Evolutionary conservation across 2,888 invertebrate genomes (phyloP), one percentile per base, ranked within the genome.

Genomic region (Lasioglossum lativentre): DNA sequence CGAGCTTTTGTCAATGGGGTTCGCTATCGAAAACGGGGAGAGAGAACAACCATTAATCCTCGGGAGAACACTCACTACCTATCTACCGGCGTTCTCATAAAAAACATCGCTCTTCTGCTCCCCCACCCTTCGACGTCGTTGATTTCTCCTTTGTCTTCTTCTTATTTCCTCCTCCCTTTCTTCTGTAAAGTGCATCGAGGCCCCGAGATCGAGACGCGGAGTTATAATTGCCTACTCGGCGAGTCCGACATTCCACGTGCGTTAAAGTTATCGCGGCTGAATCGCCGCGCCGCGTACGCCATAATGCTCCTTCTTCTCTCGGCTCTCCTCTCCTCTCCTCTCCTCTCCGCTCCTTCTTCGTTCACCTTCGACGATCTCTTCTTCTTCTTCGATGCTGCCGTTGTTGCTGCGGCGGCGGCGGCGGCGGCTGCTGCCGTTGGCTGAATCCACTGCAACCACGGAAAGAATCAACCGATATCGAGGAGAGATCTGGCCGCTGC

Each of bases 161-260:
- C 68, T 68, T 38, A 68, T 68, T 38, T n/a, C 68, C 23, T 40
- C 77, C 59, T 75, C 70, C 47, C 70, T 52, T 75, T 63, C 63
- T 66, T 78, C 83, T 76, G 89, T 86, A 91, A 91, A 91, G 86
- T 80, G 90, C 90, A 88, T 86, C 83, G 80, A 52, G 80, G 86
- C 45, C 72, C 38, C 59, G 80, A 78, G 88, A 88, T 91, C 91
- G 84, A 85, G 88, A 89, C 92, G 88, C 85, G 87, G 83, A 87
- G 78, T 91, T 91, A 92, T 92, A 92, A 93, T 92, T 93, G 92
- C 90, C 90, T 87, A 87, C 90, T 89, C 90, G 90, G 86, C 90
- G 84, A 90, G 89, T 83, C 84, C 90, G 81, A 86, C 92, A 91
- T 92, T 92, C 92, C 92, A 81, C 86, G 89, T 90, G 92, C 90